These are phyloP conservation scores for Siniperca undulata DNA, from an alignment of 2,797 vertebrate species.

Conservation along the genomic window DNA sequence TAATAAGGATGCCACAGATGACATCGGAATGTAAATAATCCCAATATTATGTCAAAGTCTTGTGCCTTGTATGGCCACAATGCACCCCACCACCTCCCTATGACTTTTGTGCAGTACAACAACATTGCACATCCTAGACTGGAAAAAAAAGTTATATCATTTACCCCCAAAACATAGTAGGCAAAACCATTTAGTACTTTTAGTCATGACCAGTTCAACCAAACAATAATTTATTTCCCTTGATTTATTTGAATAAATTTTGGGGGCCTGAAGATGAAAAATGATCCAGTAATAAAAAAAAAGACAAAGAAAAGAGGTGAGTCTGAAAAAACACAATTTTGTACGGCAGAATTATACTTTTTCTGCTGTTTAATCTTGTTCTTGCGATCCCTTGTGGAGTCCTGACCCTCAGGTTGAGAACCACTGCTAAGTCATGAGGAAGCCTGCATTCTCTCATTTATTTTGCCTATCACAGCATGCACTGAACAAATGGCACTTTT, in stretches of 20 bases:
- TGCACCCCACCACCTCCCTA: neutral
- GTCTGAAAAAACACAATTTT: neutral
- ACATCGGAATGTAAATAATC: conserved; percentile 1
- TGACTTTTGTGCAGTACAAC: neutral
- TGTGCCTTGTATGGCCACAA: neutral
- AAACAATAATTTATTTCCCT: neutral
- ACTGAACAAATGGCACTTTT: neutral
- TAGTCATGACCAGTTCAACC: neutral
- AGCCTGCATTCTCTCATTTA: conserved; percentile 4
- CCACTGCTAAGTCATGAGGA: neutral
- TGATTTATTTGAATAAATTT: conserved; percentile 9
- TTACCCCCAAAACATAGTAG: neutral
- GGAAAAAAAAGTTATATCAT: neutral
- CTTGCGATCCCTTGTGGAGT: neutral
- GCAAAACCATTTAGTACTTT: conserved; percentile 6
- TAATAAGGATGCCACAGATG: neutral
- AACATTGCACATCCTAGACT: neutral
- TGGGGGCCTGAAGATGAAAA: neutral
- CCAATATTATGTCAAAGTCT: neutral
- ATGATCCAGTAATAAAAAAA: neutral
- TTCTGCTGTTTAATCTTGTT: neutral
- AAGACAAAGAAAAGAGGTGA: neutral
- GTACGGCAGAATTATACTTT: neutral
- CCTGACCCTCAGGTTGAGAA: neutral
- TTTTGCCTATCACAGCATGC: conserved; percentile 14